phyloP scores from a whole-genome alignment of 2,797 vertebrate species.

The Loris lydekkerianus region DNA sequence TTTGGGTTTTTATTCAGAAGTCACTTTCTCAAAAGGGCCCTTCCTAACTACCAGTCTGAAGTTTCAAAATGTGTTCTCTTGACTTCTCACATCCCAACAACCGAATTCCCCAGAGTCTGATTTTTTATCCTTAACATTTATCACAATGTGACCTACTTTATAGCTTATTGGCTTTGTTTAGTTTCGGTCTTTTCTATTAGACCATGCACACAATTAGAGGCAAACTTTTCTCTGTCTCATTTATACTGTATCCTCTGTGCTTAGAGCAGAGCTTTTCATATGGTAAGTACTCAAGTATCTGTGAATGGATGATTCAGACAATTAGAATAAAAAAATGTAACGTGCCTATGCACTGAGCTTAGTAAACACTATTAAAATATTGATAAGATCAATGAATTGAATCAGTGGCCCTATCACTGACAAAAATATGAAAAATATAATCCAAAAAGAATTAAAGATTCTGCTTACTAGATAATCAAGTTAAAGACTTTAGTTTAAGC shows the following conservation, averaged over 20 bases:
- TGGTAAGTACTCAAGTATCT: not conserved
- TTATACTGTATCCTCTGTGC: not conserved
- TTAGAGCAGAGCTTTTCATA: not conserved
- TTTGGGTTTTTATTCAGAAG: not conserved
- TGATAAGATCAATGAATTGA: not conserved
- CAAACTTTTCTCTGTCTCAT: not conserved
- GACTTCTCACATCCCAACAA: fast-evolving
- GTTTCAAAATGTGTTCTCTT: not conserved
- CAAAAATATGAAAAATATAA: not conserved
- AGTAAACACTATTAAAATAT: not conserved
- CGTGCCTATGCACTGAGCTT: not conserved
- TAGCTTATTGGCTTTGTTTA: not conserved
- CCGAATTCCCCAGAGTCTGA: not conserved
- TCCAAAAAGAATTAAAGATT: not conserved
- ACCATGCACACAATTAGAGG: not conserved
- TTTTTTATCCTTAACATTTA: not conserved
- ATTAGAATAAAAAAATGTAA: not conserved
- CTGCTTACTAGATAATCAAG: not conserved
- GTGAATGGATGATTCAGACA: not conserved
- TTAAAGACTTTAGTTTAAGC: not conserved
- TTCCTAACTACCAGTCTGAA: not conserved
- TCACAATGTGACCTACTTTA: not conserved
- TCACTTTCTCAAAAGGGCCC: not conserved
- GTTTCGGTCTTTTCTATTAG: not conserved
- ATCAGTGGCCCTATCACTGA: not conserved